phyloP scores from a whole-genome alignment of 1,140 invertebrate species.

The Antheraea mylitta region DNA sequence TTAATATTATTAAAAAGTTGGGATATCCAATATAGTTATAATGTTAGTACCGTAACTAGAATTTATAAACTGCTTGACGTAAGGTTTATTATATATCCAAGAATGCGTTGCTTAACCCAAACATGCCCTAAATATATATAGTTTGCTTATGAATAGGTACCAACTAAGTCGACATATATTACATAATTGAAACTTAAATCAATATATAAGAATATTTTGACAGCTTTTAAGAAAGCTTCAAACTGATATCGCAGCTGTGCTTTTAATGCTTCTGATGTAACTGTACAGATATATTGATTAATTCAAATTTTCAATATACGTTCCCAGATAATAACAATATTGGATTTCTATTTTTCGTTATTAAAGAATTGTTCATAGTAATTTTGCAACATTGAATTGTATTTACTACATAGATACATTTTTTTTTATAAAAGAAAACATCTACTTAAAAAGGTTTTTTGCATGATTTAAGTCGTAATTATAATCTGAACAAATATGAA shows the following conservation, averaged over 20 bases:
- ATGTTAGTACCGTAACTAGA: conserved; percentile 10
- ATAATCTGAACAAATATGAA: background rate
- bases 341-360: too few relatives aligned
- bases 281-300: background rate
- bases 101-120: conserved; percentile 11
- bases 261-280: conserved; percentile 10
- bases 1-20: conserved; percentile 6
- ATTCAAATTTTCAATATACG: background rate
- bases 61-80: conserved; percentile 10
- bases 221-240: conserved; percentile 5
- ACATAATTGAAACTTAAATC: background rate
- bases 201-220: background rate
- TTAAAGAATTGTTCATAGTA: too few relatives aligned
- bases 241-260: conserved; percentile 7
- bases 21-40: background rate
- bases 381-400: too few relatives aligned
- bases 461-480: background rate
- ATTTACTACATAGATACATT: too few relatives aligned
- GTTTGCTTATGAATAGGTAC: background rate
- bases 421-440: background rate
- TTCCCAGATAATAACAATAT: background rate
- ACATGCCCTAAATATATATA: conserved; percentile 2
- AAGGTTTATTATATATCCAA: conserved; percentile 10
- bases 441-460: background rate
- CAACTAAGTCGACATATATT: background rate